A percentile compares a stretch with the other conserved stretches of the same genome.
These are phyloP conservation scores for Megatriorchis doriae DNA, from an alignment of 2,113 vertebrate genomes.

Conservation along the genomic window DNA sequence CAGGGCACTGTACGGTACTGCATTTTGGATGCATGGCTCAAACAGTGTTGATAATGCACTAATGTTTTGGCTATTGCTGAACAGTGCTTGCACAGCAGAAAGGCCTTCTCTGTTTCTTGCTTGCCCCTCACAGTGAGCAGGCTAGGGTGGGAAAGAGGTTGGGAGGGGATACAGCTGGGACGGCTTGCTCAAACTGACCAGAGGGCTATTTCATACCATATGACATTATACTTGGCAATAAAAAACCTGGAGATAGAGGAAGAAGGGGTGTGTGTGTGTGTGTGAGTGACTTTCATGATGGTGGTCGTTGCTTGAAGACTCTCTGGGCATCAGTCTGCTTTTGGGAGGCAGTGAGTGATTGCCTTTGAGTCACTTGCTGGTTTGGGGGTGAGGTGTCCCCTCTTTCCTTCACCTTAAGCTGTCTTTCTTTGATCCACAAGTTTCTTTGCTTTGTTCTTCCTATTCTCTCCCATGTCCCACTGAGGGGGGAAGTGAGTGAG, in stretches of 20 bases:
- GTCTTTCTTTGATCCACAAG: background rate
- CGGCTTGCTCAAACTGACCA: background rate
- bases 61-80: background rate
- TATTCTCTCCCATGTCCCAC: background rate
- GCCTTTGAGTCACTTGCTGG: background rate
- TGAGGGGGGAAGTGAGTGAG: background rate
- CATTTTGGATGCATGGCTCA: background rate
- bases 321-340: background rate
- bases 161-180: background rate
- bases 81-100: background rate
- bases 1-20: background rate
- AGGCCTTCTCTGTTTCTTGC: background rate
- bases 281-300: background rate
- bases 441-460: background rate
- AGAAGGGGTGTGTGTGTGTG: background rate
- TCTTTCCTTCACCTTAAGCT: background rate
- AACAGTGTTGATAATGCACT: background rate
- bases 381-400: background rate
- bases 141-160: background rate
- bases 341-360: background rate
- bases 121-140: background rate
- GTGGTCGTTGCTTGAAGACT: background rate
- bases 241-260: background rate
- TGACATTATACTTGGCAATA: background rate
- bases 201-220: background rate